phyloP scores from a whole-genome alignment of 2,888 invertebrate species.

The Diploptera punctata region DNA sequence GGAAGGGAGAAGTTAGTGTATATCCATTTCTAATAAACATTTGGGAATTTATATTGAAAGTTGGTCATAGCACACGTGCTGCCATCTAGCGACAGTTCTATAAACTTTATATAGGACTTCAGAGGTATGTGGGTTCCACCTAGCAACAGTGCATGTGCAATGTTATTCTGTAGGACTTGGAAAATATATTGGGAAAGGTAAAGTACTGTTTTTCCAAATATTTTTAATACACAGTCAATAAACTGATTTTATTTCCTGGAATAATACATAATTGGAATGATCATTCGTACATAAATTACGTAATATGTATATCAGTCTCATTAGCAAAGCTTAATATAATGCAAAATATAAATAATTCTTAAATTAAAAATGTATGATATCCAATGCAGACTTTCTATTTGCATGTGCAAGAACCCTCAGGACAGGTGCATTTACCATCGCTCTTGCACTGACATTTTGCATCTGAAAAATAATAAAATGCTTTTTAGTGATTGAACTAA shows the following conservation, averaged over 20 bases:
- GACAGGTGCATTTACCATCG: constrained; percentile 20
- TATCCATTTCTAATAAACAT: no score
- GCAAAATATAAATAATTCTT: not conserved
- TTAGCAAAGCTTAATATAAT: not conserved
- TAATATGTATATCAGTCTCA: not conserved
- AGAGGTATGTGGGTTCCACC: no score
- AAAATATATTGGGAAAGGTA: no score
- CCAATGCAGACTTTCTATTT: constrained; percentile 31
- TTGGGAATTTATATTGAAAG: no score
- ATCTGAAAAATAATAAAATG: constrained; percentile 15
- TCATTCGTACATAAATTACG: not conserved
- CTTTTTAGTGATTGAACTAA: no score
- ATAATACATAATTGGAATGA: not conserved
- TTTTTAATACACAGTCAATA: not conserved
- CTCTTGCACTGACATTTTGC: not conserved
- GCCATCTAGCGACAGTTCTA: no score
- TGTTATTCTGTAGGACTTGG: no score
- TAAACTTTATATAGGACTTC: no score
- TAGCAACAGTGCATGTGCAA: no score
- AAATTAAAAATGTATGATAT: not conserved
- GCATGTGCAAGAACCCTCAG: constrained; percentile 34
- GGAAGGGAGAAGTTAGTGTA: no score
- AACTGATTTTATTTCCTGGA: not conserved
- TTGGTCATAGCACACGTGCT: no score
- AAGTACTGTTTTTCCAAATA: no score